Percentiles rank a stretch among this genome's conserved stretches.
These are phyloP conservation scores for Choristoneura fumiferana DNA, from an alignment of 1,140 invertebrate species.

Conservation along the genomic window DNA sequence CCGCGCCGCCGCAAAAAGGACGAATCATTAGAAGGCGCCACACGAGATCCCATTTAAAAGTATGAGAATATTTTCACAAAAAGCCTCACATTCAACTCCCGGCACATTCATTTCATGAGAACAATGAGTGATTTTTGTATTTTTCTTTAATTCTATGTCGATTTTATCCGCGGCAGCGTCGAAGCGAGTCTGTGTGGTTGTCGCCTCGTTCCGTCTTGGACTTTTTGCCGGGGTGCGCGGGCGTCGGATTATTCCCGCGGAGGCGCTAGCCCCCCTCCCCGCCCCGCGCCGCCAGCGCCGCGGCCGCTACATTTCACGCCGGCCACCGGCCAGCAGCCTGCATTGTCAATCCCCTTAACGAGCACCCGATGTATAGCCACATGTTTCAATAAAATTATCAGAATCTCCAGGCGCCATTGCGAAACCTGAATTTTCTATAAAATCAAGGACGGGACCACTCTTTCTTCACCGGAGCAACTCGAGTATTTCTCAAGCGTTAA, in stretches of 20 bases:
- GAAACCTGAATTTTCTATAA: slow-evolving; percentile 13
- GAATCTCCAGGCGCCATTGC: slow-evolving; percentile 13
- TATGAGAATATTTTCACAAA: slow-evolving; percentile 78
- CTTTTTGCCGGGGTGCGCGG: slow-evolving; percentile 68
- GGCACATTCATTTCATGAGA: slow-evolving; percentile 78
- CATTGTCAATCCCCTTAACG: slow-evolving; percentile 30
- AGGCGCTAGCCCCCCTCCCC: slow-evolving; percentile 37
- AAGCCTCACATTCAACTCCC: slow-evolving; percentile 74
- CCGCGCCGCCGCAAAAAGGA: slow-evolving; percentile 68
- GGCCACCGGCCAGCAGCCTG: slow-evolving; percentile 27
- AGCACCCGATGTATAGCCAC: slow-evolving; percentile 26
- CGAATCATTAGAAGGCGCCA: slow-evolving; percentile 75
- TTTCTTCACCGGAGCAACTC: neutral
- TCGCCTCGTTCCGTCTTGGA: slow-evolving; percentile 69
- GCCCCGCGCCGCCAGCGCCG: slow-evolving; percentile 25
- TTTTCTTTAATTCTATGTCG: slow-evolving; percentile 76
- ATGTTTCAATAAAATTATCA: slow-evolving; percentile 15
- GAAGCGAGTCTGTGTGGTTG: slow-evolving; percentile 66
- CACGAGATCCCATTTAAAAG: slow-evolving; percentile 76
- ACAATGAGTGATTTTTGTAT: slow-evolving; percentile 78
- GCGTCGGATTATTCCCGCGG: slow-evolving; percentile 56
- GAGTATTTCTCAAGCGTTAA: slow-evolving; percentile 12
- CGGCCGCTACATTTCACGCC: slow-evolving; percentile 53
- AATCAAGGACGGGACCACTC: slow-evolving; percentile 1
- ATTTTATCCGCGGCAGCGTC: slow-evolving; percentile 70